A percentile compares a stretch with the other conserved stretches of the same genome.
Evolutionary conservation across 37 sponge, comb jelly and placozoan genomes (phyloP).

Genomic region (Agelas oroides): DNA sequence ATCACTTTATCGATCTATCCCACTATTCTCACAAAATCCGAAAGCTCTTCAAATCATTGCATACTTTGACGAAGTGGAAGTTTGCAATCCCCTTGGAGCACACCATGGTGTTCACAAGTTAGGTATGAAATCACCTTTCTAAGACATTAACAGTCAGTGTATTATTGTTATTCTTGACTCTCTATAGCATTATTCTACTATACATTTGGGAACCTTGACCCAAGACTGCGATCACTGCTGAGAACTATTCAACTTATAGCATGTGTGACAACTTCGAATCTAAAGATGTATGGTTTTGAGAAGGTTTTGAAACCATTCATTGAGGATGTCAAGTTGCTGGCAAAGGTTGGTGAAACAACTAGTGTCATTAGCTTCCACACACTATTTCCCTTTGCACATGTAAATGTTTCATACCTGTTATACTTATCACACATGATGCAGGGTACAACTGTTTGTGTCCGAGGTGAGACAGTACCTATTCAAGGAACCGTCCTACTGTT

Average conservation of each 20-base stretch:
- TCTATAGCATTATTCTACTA: constrained; percentile 57
- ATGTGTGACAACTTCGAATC: constrained; percentile 14
- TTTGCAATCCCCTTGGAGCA: too few species aligned
- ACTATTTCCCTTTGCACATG: neutral
- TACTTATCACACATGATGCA: neutral
- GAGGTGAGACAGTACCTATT: neutral
- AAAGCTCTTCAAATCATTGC: too few species aligned
- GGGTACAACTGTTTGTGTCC: neutral
- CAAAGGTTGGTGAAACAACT: constrained; percentile 5
- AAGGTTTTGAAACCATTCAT: constrained; percentile 41
- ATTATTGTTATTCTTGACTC: too few species aligned
- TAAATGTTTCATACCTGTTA: neutral
- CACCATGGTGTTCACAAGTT: too few species aligned
- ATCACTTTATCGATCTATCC: too few species aligned
- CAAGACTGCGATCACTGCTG: constrained; percentile 13
- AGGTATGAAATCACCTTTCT: too few species aligned
- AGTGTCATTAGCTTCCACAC: neutral
- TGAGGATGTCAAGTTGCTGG: constrained; percentile 35
- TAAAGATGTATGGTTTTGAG: constrained; percentile 52
- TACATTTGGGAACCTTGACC: constrained; percentile 31
- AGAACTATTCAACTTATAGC: constrained; percentile 43
- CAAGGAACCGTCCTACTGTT: constrained; percentile 9
- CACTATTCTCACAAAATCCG: too few species aligned
- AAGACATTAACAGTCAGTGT: too few species aligned
- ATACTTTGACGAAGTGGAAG: too few species aligned